These are phyloP conservation scores for Pelosia muscerda DNA, from an alignment of 2,888 invertebrate species.

Conservation along the genomic window DNA sequence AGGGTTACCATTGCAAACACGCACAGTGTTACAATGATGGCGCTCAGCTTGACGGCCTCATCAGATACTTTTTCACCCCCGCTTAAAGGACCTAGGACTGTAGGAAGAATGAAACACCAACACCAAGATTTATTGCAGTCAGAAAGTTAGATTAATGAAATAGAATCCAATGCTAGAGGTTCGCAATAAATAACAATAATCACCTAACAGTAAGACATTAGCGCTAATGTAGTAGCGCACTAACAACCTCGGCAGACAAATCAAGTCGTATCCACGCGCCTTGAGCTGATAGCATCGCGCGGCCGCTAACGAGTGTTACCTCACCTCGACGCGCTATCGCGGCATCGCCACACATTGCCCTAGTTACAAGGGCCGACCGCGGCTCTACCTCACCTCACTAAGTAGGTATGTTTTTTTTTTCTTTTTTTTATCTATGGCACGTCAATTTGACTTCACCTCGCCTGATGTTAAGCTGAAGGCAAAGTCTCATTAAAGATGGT, in stretches of 20 bases:
- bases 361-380: neutral
- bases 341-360: slow-evolving; percentile 6
- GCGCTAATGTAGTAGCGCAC: neutral
- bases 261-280: slow-evolving; percentile 13
- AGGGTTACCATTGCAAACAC: too few species aligned
- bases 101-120: too few species aligned
- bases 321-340: neutral
- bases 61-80: too few species aligned
- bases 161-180: neutral
- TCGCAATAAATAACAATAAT: slow-evolving; percentile 6
- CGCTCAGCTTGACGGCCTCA: too few species aligned
- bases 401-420: too few species aligned
- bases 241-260: slow-evolving; percentile 9
- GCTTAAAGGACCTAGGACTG: too few species aligned
- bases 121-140: neutral
- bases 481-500: too few species aligned
- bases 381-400: too few species aligned
- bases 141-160: neutral
- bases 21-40: too few species aligned
- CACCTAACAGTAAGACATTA: slow-evolving; percentile 12
- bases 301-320: neutral
- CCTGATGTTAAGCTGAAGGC: neutral
- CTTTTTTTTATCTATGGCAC: too few species aligned
- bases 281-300: neutral
- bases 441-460: too few species aligned